These are phyloP conservation scores for Elaeidobius kamerunicus DNA, from an alignment of 2,888 invertebrate genomes.

Conservation along the genomic window DNA sequence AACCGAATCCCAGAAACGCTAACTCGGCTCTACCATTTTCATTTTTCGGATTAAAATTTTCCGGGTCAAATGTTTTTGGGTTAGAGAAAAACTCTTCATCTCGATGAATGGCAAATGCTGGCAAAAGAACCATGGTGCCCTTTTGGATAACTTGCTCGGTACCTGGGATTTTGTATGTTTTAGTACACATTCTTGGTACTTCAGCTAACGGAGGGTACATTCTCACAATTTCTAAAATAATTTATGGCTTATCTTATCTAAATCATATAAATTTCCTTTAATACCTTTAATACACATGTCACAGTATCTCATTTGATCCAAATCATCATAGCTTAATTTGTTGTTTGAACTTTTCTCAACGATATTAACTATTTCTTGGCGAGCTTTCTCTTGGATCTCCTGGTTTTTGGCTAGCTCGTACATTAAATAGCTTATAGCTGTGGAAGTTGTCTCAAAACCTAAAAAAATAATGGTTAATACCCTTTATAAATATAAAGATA, in stretches of 20 bases:
- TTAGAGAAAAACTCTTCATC: slow-evolving; percentile 38
- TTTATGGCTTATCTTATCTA: too few species aligned
- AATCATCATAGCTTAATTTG: slow-evolving; percentile 17
- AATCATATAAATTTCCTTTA: not conserved
- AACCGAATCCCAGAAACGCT: slow-evolving; percentile 44
- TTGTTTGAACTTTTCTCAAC: slow-evolving; percentile 15
- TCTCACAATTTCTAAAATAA: slow-evolving; percentile 46
- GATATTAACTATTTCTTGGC: slow-evolving; percentile 20
- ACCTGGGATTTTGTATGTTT: slow-evolving; percentile 41
- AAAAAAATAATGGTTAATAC: slow-evolving; percentile 27
- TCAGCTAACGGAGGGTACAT: slow-evolving; percentile 42
- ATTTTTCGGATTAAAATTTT: slow-evolving; percentile 35
- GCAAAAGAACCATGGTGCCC: slow-evolving; percentile 43
- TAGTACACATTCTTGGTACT: slow-evolving; percentile 35
- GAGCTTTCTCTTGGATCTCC: slow-evolving; percentile 45
- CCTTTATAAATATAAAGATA: not conserved
- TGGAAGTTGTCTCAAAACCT: slow-evolving; percentile 54
- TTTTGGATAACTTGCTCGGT: slow-evolving; percentile 42
- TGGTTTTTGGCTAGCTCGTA: slow-evolving; percentile 51
- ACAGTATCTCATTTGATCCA: slow-evolving; percentile 18
- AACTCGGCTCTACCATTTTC: slow-evolving; percentile 28
- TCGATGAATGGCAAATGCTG: slow-evolving; percentile 34
- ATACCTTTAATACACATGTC: slow-evolving; percentile 16
- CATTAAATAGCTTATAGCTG: slow-evolving; percentile 48
- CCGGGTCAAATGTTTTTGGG: slow-evolving; percentile 37